Base-by-base conservation (phyloP, 2,888 invertebrate species). In the Drosophila emarginata region DNA sequence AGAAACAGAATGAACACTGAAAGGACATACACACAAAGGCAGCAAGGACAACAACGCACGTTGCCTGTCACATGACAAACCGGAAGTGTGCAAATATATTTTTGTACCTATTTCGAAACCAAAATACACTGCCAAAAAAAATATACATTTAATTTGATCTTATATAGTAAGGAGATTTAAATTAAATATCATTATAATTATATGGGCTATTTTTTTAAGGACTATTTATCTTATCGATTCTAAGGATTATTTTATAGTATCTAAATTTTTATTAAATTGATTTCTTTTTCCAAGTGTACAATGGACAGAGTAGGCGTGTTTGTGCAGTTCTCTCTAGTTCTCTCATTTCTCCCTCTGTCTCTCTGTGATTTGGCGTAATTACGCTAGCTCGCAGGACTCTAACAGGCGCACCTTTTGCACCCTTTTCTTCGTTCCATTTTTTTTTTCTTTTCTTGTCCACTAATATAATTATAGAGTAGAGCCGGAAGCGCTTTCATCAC, bases 401-500 rank as follows among this genome's bases (percentile, higher is more conserved):
- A 37, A 57, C 65, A 64, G 52, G 39, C 65, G 52, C 65, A 57
- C 67, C 40, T 54, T 67, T 70, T 66, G 67, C 71, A 76, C 80
- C 86, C 86, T 80, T 86, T 80, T 80, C 21, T 45, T 80, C 70
- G 26, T 26, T 26, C 26, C 66, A 57, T 61, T 67, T 58, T 65
- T 76, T 78, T 64, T 65, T 60, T 61, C n/a, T n/a, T 65, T 39
- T 61, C 26, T 66, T 64, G 65, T 68, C 72, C 78, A 73, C 73
- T 89, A 86, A 87, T 86, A 80, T 89, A 89, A 87, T 87, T 89
- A 89, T 78, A 84, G 74, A 73, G 66, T 65, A 70, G 51, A 62
- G 63, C 86, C 90, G 89, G 89, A 90, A 88, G 80, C 84, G 78
- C 87, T 88, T 89, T 89, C 80, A 84, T 89, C 80, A 83, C 73